Conservation (phyloP, 1,140 invertebrate genomes). For the Centruroides sculpturatus region DNA sequence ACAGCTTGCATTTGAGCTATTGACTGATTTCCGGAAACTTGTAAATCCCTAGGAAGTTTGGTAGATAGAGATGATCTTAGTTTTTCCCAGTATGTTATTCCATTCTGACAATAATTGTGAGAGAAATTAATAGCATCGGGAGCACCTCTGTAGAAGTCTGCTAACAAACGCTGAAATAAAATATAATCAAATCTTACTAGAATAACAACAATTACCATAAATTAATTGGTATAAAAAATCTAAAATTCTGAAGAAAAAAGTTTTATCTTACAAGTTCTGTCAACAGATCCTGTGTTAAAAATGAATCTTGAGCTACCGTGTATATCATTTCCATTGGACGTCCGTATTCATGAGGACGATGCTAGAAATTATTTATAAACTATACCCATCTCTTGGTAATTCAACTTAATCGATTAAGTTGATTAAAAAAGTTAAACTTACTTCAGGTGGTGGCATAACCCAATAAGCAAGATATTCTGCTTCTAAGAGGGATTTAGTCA, state of each 20-base stretch:
- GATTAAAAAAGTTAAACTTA: conserved; percentile 12
- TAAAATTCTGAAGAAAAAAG: not conserved
- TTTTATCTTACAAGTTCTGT: conserved; percentile 53
- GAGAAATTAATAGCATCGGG: conserved; percentile 62
- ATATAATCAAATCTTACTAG: not conserved
- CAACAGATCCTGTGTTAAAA: conserved; percentile 62
- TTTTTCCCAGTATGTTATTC: conserved; percentile 28
- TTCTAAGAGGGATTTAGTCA: conserved; percentile 35
- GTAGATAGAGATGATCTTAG: conserved; percentile 23
- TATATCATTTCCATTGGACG: conserved; percentile 78
- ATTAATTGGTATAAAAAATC: not conserved
- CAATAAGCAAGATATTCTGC: conserved; percentile 63
- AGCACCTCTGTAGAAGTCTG: conserved; percentile 67
- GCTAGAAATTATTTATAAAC: conserved; percentile 24
- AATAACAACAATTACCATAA: not conserved
- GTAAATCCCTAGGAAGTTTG: conserved; percentile 22
- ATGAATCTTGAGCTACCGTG: conserved; percentile 62
- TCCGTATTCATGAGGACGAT: conserved; percentile 75
- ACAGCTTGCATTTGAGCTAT: conserved; percentile 20
- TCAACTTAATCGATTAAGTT: no score
- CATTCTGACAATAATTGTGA: conserved; percentile 35
- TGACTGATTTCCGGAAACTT: conserved; percentile 12
- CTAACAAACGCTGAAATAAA: conserved; percentile 49
- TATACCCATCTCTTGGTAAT: no score
- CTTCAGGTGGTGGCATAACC: conserved; percentile 83